Evolutionary conservation across 2,888 invertebrate species (phyloP).

Genomic region (Atrina japonica): DNA sequence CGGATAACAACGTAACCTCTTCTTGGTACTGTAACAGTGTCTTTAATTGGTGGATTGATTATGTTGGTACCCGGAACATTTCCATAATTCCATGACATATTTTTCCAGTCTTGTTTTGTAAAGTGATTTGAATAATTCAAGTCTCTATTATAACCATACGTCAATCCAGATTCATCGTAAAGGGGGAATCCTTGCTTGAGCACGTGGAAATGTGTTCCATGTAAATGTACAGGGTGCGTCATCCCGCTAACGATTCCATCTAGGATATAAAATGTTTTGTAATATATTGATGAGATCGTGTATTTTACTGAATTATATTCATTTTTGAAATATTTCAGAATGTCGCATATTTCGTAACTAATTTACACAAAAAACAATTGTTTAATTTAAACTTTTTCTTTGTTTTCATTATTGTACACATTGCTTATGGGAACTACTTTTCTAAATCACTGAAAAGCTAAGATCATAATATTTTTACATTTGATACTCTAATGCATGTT

Average conservation of each 20-base stretch:
- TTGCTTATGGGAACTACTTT: too few species aligned
- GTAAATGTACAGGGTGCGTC: conserved; percentile 71
- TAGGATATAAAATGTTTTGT: too few species aligned
- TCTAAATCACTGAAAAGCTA: too few species aligned
- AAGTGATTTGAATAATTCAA: conserved; percentile 48
- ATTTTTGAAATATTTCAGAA: too few species aligned
- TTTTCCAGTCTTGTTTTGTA: conserved; percentile 27
- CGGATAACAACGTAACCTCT: conserved; percentile 14
- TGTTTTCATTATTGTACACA: too few species aligned
- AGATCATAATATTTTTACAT: too few species aligned
- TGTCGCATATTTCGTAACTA: too few species aligned
- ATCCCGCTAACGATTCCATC: conserved; percentile 50
- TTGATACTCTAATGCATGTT: too few species aligned
- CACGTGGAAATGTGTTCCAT: conserved; percentile 71
- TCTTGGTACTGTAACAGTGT: conserved; percentile 37
- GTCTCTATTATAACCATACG: conserved; percentile 49
- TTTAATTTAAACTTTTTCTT: too few species aligned
- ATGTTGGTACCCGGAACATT: not conserved
- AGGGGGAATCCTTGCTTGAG: conserved; percentile 64
- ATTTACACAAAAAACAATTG: too few species aligned
- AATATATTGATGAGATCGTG: too few species aligned
- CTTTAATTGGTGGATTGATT: conserved; percentile 16
- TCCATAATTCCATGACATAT: conserved; percentile 1
- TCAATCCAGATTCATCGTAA: conserved; percentile 36
- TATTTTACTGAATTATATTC: too few species aligned